Conservation (phyloP, 1,140 invertebrate genomes). For the Harpegnathos saltator region DNA sequence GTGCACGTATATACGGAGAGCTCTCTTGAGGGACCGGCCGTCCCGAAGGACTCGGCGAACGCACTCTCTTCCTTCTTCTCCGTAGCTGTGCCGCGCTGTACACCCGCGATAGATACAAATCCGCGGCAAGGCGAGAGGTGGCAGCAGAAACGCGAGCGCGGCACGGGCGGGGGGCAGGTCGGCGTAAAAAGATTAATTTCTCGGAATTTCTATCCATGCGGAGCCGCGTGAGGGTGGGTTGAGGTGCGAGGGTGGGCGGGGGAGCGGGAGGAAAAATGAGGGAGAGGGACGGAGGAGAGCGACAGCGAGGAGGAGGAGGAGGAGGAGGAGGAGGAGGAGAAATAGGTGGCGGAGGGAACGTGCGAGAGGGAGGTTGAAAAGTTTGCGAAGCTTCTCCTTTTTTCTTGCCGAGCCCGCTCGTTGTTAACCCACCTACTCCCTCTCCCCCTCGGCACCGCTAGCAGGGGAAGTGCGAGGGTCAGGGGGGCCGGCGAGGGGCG, state of each 20-base stretch:
- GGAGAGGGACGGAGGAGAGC: constrained; percentile 40
- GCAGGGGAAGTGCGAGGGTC: neutral
- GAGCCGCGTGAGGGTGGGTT: constrained; percentile 26
- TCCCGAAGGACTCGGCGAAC: constrained; percentile 31
- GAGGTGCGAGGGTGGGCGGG: constrained; percentile 4
- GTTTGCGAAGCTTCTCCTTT: constrained; percentile 59
- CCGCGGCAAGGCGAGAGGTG: constrained; percentile 23
- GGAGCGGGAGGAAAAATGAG: constrained; percentile 57
- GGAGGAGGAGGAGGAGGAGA: constrained; percentile 2
- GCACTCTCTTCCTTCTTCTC: constrained; percentile 29
- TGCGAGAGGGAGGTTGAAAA: constrained; percentile 51
- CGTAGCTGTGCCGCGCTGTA: constrained; percentile 24
- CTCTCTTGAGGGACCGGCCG: constrained; percentile 48
- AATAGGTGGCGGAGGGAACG: neutral
- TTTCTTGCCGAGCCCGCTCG: constrained; percentile 45
- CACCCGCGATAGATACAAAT: constrained; percentile 46
- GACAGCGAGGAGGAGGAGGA: constrained; percentile 21
- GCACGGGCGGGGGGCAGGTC: constrained; percentile 16
- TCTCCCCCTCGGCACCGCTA: neutral
- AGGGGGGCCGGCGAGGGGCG: constrained; percentile 10
- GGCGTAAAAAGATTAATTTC: constrained; percentile 80
- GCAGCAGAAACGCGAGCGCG: constrained; percentile 13
- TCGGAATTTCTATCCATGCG: constrained; percentile 74
- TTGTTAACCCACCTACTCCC: constrained; percentile 52
- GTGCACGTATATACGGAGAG: constrained; percentile 42